Conservation (phyloP, 2,113 vertebrate species). For the Pelmatolapia mariae region DNA sequence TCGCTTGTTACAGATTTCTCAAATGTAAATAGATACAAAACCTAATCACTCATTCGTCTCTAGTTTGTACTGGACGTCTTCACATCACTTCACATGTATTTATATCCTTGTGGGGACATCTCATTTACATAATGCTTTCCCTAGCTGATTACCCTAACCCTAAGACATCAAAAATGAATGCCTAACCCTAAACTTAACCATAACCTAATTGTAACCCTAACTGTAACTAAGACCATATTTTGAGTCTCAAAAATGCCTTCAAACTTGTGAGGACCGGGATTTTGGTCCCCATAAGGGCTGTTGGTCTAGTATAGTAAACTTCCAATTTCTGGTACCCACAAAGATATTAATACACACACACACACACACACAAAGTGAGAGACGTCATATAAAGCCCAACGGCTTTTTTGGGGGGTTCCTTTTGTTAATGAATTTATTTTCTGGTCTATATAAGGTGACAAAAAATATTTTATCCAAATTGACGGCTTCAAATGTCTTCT, state of each 20-base stretch:
- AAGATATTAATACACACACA: background rate
- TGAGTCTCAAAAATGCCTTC: background rate
- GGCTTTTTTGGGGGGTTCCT: background rate
- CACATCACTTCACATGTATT: background rate
- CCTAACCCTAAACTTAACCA: background rate
- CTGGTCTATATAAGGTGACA: background rate
- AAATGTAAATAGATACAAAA: background rate
- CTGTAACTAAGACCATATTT: background rate
- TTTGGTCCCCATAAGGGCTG: background rate
- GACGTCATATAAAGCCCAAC: background rate
- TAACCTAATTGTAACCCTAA: background rate
- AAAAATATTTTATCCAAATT: background rate
- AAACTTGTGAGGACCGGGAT: background rate
- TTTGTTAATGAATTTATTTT: background rate
- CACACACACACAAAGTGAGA: background rate
- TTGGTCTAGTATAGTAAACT: background rate
- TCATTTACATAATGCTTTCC: background rate
- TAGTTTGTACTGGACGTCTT: background rate
- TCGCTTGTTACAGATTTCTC: background rate
- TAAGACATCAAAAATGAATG: background rate
- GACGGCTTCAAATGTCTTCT: background rate
- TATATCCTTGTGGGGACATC: background rate
- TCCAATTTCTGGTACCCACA: background rate
- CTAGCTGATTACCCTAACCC: background rate
- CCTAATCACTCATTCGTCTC: background rate